phyloP scores from a whole-genome alignment of 2,113 vertebrate genomes.

The Sporophila hypoxantha region DNA sequence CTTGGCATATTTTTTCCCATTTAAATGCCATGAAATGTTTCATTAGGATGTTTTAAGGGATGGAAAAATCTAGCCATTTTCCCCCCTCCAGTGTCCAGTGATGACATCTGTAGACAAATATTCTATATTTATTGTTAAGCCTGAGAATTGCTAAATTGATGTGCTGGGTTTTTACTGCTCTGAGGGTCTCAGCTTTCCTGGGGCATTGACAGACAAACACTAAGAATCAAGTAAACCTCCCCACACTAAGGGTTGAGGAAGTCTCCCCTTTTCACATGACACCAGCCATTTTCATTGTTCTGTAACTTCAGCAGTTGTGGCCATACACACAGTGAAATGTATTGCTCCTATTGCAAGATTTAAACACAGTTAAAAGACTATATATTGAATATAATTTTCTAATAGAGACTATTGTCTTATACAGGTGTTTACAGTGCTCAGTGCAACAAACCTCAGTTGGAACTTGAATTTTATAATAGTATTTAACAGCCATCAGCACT shows the following conservation, averaged over 20 bases:
- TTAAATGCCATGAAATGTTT: conserved; percentile 72
- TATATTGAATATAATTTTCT: background rate
- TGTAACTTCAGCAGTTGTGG: background rate
- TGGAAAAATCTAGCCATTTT: conserved; percentile 29
- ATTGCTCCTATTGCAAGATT: background rate
- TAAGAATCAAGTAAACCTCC: background rate
- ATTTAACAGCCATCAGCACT: background rate
- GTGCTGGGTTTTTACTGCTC: background rate
- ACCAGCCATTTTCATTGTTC: background rate
- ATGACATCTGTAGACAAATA: conserved; percentile 18
- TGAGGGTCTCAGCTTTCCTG: background rate
- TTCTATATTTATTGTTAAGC: background rate
- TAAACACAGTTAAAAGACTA: background rate
- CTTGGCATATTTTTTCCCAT: conserved; percentile 48
- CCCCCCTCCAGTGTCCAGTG: background rate
- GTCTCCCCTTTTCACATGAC: rapidly evolving
- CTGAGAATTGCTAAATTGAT: background rate
- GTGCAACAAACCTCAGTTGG: background rate
- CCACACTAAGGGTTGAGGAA: background rate
- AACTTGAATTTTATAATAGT: background rate
- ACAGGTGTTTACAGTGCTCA: background rate
- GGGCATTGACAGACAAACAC: background rate
- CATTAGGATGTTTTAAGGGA: conserved; percentile 53
- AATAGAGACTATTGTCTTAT: background rate
- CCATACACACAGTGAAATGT: background rate